Evolutionary conservation across 2,113 vertebrate species (phyloP).

Genomic region (Chloropsis cyanopogon): DNA sequence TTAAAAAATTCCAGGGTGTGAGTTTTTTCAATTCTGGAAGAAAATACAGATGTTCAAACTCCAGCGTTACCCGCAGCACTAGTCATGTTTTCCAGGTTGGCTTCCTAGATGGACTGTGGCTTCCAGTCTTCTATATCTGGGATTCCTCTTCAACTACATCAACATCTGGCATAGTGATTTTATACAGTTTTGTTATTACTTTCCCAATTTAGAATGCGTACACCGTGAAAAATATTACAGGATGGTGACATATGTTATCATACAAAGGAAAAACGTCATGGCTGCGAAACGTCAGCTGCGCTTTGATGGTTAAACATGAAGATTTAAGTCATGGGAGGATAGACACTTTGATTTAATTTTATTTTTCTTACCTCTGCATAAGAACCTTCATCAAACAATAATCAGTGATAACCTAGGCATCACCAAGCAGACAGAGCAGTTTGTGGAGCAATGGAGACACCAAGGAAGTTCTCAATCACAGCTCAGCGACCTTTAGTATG

Average conservation of each 20-base stretch:
- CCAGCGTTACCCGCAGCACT: not conserved
- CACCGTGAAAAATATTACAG: not conserved
- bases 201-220: not conserved
- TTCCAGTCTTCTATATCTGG: constrained; percentile 3
- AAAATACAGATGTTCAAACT: constrained; percentile 8
- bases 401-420: not conserved
- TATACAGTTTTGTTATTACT: not conserved
- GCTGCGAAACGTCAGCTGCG: not conserved
- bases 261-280: not conserved
- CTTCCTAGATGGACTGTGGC: not conserved
- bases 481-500: not conserved
- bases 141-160: constrained; percentile 24
- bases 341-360: not conserved
- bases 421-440: not conserved
- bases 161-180: constrained; percentile 10
- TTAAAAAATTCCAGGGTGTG: not conserved
- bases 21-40: not conserved
- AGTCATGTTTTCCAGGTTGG: constrained; percentile 41
- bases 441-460: not conserved
- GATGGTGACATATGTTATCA: not conserved
- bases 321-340: not conserved
- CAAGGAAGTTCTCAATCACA: not conserved
- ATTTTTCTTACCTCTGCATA: not conserved
- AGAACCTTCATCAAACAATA: not conserved
- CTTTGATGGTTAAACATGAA: not conserved